Evolutionary conservation across 2,888 invertebrate species (phyloP), one percentile per base, ranked within the genome.

Genomic region (Callyntrura guangdongensis): DNA sequence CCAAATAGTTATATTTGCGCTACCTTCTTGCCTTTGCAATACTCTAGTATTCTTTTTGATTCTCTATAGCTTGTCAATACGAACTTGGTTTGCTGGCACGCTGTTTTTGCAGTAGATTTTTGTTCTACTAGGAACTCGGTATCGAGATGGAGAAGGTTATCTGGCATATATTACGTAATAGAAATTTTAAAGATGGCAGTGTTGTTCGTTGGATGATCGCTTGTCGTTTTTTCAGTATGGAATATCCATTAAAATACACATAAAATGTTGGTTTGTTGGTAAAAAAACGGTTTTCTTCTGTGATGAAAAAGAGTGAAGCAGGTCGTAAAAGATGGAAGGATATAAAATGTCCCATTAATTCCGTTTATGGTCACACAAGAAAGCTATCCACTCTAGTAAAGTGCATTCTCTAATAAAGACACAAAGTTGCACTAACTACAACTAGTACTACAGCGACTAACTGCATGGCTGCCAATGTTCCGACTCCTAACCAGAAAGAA

Each of bases 291-390:
- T 49, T 47, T 47, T 47, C 74, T 9, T 45, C 11, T 49, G 17
- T 49, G 72, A 47, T 67, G 27, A 27, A n/a, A 2, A 61, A 67
- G 47, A 69, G 64, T 25, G 14, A 11, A 81, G 81, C 3, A 83
- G 2, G 47, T 67, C 47, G 82, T 82, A 72, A 88, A 82, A 82
- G 83, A 83, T 74, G 83, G 49, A 89, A 74, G 74, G 83, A 83
- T 64, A 84, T 84, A 89, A 89, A 89, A 84, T 77, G 89, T 84
- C 89, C 84, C 89, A 83, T 89, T 84, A 74, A 53, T 74, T 89
- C 89, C 89, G 84, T 84, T 89, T 89, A 83, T 77, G 89, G 59
- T 77, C 89, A 89, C 84, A 84, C 74, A 74, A 74, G 47, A 17
- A 74, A 74, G 74, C 47, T 20, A 47, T 47, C 89, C 84, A 74